Conservation (phyloP, 2,888 invertebrate genomes). For the Sinodicranocentrus sp. region DNA sequence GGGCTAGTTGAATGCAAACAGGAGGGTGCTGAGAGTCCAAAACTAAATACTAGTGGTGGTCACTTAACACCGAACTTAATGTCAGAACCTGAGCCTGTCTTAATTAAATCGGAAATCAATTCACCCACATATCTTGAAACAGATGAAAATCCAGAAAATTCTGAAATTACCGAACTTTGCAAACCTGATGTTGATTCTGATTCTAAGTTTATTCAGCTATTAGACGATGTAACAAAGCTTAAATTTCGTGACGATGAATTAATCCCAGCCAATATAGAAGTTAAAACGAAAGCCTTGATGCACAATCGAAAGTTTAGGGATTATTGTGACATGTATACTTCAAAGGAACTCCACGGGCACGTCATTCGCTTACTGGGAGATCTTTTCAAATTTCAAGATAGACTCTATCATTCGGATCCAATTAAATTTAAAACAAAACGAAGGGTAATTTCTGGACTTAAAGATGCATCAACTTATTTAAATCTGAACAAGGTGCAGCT, state of each 20-base stretch:
- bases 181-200: too few species aligned
- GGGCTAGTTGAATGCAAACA: too few species aligned
- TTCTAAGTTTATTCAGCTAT: conserved; percentile 23
- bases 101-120: too few species aligned
- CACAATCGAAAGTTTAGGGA: conserved; percentile 73
- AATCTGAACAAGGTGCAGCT: conserved; percentile 82
- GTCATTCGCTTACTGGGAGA: conserved; percentile 81
- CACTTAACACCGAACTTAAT: too few species aligned
- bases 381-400: conserved; percentile 83
- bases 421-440: conserved; percentile 82
- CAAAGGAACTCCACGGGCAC: conserved; percentile 80
- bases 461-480: conserved; percentile 82
- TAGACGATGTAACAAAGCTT: conserved; percentile 29
- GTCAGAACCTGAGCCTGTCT: too few species aligned
- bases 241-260: not conserved
- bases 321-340: conserved; percentile 83
- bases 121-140: too few species aligned
- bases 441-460: conserved; percentile 83
- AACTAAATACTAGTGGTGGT: too few species aligned
- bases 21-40: too few species aligned
- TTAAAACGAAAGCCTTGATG: conserved; percentile 64
- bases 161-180: too few species aligned
- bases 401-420: conserved; percentile 82
- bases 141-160: too few species aligned
- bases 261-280: conserved; percentile 32